Base-by-base conservation (phyloP, 2,888 invertebrate species). In the Sthenelais limicola region DNA sequence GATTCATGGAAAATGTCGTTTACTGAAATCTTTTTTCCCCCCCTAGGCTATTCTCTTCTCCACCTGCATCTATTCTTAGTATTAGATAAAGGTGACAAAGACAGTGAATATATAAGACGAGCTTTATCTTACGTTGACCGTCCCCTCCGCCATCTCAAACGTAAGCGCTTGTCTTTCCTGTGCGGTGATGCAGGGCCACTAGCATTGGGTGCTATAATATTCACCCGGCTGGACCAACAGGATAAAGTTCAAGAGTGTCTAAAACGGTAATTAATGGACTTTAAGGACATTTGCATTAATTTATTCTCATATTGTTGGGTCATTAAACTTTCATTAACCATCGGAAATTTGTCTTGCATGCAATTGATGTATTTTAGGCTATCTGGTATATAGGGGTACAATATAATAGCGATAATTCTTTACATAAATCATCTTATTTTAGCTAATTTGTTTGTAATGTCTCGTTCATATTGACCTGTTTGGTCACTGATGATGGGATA, bases 151-250 rank as follows among this genome's bases (percentile, higher is more conserved):
- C 88, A 88, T 73, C 84, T 91, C 26, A 90, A 89, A 68, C 85
- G 86, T 7, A 82, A 81, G 30, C 84, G 91, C 89, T 62, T 92
- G 56, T 92, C 93, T 68, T 93, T 92, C 84, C 85, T 93, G 35
- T 91, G 91, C 86, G 93, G 93, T 12, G 91, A 91, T 85, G 90
- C 91, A 15, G 93, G 93, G 5, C 91, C 92, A 4, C 83, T 93
- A 62, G 91, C 92, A 0, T 82, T 93, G 9, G 90, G 89, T 32
- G 91, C 92, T 32, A 89, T 92, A 0, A 84, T 92, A 26, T 89
- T 90, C 80, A 89, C 92, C 80, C 90, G 89, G 79, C 84, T 92
- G 76, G 91, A 91, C 2, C 87, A 89, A 69, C 81, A 89, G 32
- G 89, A 90, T 38, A 90, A 91, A 1, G 33, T 43, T 1, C 26